Evolutionary conservation across 1,140 invertebrate genomes (phyloP).

Genomic region (Achatina immaculata): DNA sequence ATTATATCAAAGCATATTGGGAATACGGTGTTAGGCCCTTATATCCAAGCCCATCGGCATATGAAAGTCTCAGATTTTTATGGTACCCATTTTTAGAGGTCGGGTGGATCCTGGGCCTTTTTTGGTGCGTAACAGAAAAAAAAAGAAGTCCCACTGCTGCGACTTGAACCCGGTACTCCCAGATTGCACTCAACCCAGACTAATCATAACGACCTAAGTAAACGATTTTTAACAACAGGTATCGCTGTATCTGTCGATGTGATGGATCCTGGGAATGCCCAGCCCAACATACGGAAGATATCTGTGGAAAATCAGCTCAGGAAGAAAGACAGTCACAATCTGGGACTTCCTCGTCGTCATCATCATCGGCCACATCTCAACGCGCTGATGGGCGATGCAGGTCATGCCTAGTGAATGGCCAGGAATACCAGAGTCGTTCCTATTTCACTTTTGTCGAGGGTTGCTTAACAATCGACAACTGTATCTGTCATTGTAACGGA

Average conservation of each 20-base stretch:
- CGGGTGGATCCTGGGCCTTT: too few relatives aligned
- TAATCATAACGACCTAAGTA: too few relatives aligned
- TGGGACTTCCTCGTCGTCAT: conserved; percentile 10
- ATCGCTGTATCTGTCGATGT: conserved; percentile 52
- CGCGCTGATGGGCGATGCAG: conserved; percentile 21
- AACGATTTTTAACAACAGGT: conserved; percentile 20
- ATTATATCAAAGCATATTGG: too few relatives aligned
- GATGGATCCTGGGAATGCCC: conserved; percentile 56
- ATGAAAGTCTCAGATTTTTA: too few relatives aligned
- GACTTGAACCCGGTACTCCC: too few relatives aligned
- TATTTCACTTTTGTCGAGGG: conserved; percentile 42
- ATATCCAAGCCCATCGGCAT: too few relatives aligned
- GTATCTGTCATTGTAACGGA: conserved; percentile 48
- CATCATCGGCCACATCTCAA: neutral
- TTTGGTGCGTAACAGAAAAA: too few relatives aligned
- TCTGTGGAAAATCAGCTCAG: conserved; percentile 29
- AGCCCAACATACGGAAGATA: conserved; percentile 42
- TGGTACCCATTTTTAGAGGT: too few relatives aligned
- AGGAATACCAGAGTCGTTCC: conserved; percentile 36
- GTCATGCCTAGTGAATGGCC: conserved; percentile 45
- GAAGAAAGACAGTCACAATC: neutral
- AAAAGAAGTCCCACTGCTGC: too few relatives aligned
- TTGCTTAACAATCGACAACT: conserved; percentile 46
- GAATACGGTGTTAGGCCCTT: too few relatives aligned
- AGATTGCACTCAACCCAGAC: too few relatives aligned